These are phyloP conservation scores for Ascidia mentula DNA, from an alignment of 23 tunicate genomes.

Conservation along the genomic window DNA sequence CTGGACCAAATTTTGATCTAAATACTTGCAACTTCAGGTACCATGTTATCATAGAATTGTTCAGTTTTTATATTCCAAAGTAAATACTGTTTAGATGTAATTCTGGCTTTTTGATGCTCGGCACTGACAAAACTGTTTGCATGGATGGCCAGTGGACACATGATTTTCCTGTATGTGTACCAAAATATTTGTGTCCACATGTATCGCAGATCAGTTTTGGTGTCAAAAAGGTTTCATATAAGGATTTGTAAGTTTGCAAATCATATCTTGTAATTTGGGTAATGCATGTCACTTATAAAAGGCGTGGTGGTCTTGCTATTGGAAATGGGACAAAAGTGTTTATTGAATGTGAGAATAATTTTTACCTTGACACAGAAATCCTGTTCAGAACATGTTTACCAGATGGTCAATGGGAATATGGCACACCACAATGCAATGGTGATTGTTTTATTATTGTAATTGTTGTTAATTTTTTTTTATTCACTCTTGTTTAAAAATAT, in stretches of 20 bases:
- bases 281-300: not conserved
- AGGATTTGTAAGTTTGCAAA: conserved; percentile 41
- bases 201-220: conserved; percentile 11
- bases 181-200: conserved; percentile 29
- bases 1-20: conserved; percentile 43
- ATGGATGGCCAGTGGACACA: conserved; percentile 49
- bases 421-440: conserved; percentile 54
- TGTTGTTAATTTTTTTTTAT: no score
- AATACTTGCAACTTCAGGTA: conserved; percentile 65
- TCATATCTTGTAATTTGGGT: not conserved
- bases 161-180: conserved; percentile 42
- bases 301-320: conserved; percentile 24
- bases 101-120: conserved; percentile 47
- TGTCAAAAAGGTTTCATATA: conserved; percentile 18
- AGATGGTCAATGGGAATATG: conserved; percentile 55
- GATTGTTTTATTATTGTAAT: conserved; percentile 2
- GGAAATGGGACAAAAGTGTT: conserved; percentile 43
- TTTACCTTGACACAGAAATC: conserved; percentile 14
- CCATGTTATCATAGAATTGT: not conserved
- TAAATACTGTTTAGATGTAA: conserved; percentile 36
- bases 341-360: conserved; percentile 34
- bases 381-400: conserved; percentile 24
- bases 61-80: not conserved
- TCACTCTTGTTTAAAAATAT: not conserved
- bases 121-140: conserved; percentile 30